A percentile compares a stretch with the other conserved stretches of the same genome.
Conservation (phyloP, 2,113 vertebrate species). For the Thunnus maccoyii region DNA sequence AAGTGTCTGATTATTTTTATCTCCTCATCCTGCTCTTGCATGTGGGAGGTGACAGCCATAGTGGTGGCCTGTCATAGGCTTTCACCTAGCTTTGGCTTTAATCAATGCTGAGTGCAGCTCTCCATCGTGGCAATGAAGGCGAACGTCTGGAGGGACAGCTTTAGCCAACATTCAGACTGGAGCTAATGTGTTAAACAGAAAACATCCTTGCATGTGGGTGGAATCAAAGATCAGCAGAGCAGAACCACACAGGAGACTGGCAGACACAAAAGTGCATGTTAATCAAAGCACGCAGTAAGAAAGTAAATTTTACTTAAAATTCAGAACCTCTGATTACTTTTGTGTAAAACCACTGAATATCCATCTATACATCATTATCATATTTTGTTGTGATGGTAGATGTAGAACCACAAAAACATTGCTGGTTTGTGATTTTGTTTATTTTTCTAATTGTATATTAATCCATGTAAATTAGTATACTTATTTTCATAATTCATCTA, state of each 20-base stretch:
- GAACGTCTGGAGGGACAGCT: slow-evolving; percentile 39
- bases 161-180: slow-evolving; percentile 36
- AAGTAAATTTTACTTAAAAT: slow-evolving; percentile 10
- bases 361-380: no score
- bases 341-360: no score
- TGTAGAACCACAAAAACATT: no score
- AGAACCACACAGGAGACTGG: slow-evolving; percentile 15
- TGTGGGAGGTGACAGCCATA: slow-evolving; percentile 53
- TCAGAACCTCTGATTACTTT: no score
- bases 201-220: slow-evolving; percentile 40
- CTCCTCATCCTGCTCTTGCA: slow-evolving; percentile 39
- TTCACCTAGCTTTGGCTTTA: slow-evolving; percentile 55
- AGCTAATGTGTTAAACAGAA: slow-evolving; percentile 47
- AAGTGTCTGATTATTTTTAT: slow-evolving; percentile 57
- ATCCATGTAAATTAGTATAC: no score
- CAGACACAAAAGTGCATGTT: neutral
- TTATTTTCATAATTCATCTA: no score
- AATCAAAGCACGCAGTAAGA: neutral
- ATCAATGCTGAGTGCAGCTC: slow-evolving; percentile 57
- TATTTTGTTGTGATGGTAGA: no score
- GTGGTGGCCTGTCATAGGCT: slow-evolving; percentile 53
- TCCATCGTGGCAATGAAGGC: slow-evolving; percentile 19
- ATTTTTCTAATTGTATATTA: no score
- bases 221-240: slow-evolving; percentile 38
- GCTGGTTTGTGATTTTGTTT: no score